phyloP scores from a whole-genome alignment of 1,140 invertebrate genomes.

The Lepidurus couesii region DNA sequence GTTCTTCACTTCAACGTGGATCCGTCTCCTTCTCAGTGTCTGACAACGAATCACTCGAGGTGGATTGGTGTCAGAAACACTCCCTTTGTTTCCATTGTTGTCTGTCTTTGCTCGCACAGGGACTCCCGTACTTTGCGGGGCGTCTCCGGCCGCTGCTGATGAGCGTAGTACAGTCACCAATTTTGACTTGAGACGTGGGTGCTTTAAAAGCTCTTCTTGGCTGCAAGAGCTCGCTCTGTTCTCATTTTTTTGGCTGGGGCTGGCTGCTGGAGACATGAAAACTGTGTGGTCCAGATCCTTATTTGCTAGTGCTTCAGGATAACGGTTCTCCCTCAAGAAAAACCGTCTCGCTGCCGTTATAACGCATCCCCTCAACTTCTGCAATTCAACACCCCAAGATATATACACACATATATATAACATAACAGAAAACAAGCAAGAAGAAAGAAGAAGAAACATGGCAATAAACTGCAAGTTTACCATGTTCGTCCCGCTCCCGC shows the following conservation, averaged over 20 bases:
- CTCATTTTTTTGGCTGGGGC: neutral
- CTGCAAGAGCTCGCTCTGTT: neutral
- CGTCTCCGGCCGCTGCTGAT: neutral
- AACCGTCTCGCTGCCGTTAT: no score
- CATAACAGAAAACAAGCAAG: neutral
- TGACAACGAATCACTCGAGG: conserved; percentile 18
- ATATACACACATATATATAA: no score
- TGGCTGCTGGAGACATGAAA: neutral
- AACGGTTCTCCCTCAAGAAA: neutral
- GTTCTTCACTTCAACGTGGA: neutral
- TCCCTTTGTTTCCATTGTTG: conserved; percentile 18
- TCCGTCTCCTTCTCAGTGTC: neutral
- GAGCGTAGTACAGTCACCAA: conserved; percentile 4
- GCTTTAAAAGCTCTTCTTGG: neutral
- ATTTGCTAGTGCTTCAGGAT: conserved; percentile 2
- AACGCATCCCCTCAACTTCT: no score
- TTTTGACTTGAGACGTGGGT: neutral
- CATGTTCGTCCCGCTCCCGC: neutral
- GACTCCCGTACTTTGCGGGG: conserved; percentile 6
- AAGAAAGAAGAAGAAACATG: neutral
- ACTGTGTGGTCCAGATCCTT: neutral
- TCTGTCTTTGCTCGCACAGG: neutral
- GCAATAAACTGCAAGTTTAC: neutral
- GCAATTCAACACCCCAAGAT: no score
- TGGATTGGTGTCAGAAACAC: conserved; percentile 12